These are phyloP conservation scores for Sebastes taczanowskii DNA, from an alignment of 2,797 vertebrate genomes.

Conservation along the genomic window DNA sequence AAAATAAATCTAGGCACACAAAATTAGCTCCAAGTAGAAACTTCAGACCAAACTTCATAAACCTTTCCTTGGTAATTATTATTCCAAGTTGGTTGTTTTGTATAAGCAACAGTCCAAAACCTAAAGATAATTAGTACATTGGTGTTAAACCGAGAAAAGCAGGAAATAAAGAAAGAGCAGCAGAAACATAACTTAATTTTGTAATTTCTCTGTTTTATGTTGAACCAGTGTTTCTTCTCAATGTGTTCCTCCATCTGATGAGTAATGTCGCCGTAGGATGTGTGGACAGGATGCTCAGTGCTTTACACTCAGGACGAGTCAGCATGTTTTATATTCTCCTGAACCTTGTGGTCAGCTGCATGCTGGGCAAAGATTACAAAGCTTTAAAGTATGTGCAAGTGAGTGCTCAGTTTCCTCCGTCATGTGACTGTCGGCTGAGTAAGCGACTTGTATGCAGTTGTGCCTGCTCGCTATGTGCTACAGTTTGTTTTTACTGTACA, in stretches of 20 bases:
- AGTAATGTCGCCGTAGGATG: conserved; percentile 18
- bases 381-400: conserved; percentile 53
- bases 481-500: background rate
- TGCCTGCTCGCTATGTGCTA: background rate
- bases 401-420: conserved; percentile 48
- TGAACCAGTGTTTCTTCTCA: background rate
- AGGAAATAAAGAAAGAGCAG: background rate
- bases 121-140: background rate
- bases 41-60: too few relatives aligned
- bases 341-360: conserved; percentile 57
- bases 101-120: background rate
- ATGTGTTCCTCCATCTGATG: background rate
- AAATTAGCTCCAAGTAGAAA: too few relatives aligned
- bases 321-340: conserved; percentile 55
- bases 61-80: too few relatives aligned
- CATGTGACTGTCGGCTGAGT: conserved; percentile 79
- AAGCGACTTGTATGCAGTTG: conserved; percentile 21
- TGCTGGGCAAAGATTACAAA: conserved; percentile 72
- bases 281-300: conserved; percentile 59
- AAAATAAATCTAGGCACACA: too few relatives aligned
- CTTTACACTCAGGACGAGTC: conserved; percentile 62
- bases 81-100: background rate
- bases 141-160: background rate
- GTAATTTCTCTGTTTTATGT: background rate
- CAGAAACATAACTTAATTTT: background rate